These are phyloP conservation scores for Dendrocopos noguchii DNA, from an alignment of 2,113 vertebrate genomes.

Conservation along the genomic window DNA sequence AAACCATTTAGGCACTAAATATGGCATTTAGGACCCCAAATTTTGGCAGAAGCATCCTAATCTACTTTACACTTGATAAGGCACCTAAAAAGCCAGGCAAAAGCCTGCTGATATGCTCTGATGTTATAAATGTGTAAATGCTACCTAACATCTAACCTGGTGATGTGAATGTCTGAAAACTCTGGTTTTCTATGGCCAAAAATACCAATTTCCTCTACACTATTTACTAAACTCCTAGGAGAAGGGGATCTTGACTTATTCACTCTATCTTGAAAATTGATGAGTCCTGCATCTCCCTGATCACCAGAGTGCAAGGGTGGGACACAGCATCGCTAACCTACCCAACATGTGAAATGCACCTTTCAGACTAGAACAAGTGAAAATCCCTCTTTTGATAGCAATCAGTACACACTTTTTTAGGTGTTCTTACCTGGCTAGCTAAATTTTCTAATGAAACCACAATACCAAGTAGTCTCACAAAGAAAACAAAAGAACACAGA, in stretches of 20 bases:
- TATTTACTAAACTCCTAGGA: not conserved
- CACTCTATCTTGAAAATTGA: not conserved
- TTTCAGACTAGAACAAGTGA: not conserved
- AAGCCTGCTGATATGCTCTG: not conserved
- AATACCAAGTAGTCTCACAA: not conserved
- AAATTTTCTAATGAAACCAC: not conserved
- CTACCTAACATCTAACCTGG: not conserved
- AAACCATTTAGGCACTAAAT: not conserved
- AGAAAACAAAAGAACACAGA: not conserved
- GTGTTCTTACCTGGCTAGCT: not conserved
- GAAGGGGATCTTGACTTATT: not conserved
- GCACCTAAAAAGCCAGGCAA: not conserved
- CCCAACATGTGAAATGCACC: not conserved
- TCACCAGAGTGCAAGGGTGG: not conserved
- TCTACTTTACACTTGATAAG: not conserved
- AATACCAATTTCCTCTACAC: not conserved
- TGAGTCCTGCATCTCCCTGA: not conserved
- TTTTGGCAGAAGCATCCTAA: not conserved
- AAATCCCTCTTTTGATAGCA: not conserved
- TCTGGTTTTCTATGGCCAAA: not conserved
- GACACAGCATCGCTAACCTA: rapidly evolving
- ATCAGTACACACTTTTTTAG: not conserved
- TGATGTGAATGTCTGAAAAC: not conserved
- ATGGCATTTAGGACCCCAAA: not conserved
- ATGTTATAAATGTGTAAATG: not conserved